Evolutionary conservation across 2,113 vertebrate genomes (phyloP).

Genomic region (Epinephelus moara): DNA sequence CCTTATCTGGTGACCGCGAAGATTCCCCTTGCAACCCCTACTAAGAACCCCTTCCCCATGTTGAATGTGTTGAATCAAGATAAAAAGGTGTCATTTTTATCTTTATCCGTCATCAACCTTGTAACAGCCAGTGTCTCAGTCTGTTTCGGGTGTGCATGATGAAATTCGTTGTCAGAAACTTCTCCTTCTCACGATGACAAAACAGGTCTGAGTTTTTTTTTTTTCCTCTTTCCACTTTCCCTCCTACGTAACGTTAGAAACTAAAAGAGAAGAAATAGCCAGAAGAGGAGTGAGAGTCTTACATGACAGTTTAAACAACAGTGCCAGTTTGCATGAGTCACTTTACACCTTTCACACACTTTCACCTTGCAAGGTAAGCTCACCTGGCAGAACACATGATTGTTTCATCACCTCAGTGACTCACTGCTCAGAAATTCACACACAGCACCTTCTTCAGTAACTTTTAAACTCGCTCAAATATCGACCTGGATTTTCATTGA

Average conservation of each 20-base stretch:
- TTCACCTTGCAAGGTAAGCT: slow-evolving; percentile 29
- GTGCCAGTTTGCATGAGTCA: slow-evolving; percentile 59
- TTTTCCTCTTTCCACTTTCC: not conserved
- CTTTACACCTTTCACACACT: slow-evolving; percentile 75
- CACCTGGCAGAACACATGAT: slow-evolving; percentile 50
- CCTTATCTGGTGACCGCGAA: not conserved
- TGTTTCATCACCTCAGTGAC: slow-evolving; percentile 64
- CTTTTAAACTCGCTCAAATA: not conserved
- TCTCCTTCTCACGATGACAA: slow-evolving; percentile 29
- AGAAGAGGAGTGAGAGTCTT: slow-evolving; percentile 14
- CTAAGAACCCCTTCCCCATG: too few species aligned
- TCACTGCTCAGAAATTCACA: slow-evolving; percentile 51
- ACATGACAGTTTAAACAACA: slow-evolving; percentile 2
- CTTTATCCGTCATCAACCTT: too few species aligned
- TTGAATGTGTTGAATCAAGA: too few species aligned
- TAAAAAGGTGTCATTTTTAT: not conserved
- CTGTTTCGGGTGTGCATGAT: not conserved
- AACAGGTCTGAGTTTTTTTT: not conserved
- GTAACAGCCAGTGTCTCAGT: not conserved
- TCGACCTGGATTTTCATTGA: not conserved
- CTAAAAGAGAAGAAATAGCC: not conserved
- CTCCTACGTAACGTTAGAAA: not conserved
- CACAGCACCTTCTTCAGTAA: not conserved
- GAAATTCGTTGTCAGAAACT: slow-evolving; percentile 9
- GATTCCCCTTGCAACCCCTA: too few species aligned